Evolutionary conservation across 1,140 invertebrate species (phyloP).

Genomic region (Ctenoplectra terminalis): DNA sequence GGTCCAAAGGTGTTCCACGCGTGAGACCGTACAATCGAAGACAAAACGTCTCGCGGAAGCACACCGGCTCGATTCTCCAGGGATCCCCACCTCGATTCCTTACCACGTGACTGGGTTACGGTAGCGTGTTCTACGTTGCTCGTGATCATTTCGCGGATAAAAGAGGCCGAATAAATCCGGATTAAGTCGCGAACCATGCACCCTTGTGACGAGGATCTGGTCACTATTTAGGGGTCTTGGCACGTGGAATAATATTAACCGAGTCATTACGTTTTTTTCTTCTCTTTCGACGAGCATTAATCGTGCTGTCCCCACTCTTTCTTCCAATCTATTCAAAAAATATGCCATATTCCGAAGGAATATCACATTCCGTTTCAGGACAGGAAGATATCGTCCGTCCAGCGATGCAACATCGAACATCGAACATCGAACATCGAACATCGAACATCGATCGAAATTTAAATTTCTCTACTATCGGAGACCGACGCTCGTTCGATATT

Average conservation of each 20-base stretch:
- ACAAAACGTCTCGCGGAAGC: conserved; percentile 41
- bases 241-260: conserved; percentile 19
- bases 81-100: neutral
- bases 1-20: conserved; percentile 52
- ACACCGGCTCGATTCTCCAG: neutral
- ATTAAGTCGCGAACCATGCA: conserved; percentile 60
- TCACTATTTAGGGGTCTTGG: neutral
- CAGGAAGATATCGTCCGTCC: conserved; percentile 8
- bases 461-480: neutral
- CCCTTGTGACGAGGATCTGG: conserved; percentile 53
- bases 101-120: conserved; percentile 31
- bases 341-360: neutral
- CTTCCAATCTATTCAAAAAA: neutral
- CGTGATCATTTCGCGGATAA: conserved; percentile 62
- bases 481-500: neutral
- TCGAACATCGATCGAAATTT: neutral
- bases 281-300: neutral
- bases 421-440: neutral
- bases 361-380: too few species aligned
- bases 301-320: neutral
- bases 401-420: conserved; percentile 13
- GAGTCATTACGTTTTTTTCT: neutral
- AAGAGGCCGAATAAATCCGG: conserved; percentile 71
- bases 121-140: conserved; percentile 45
- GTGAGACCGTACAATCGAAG: conserved; percentile 42